Evolutionary conservation across 2,113 vertebrate species (phyloP), one percentile per base, ranked within the genome.

Genomic region (Leucopsar rothschildi): DNA sequence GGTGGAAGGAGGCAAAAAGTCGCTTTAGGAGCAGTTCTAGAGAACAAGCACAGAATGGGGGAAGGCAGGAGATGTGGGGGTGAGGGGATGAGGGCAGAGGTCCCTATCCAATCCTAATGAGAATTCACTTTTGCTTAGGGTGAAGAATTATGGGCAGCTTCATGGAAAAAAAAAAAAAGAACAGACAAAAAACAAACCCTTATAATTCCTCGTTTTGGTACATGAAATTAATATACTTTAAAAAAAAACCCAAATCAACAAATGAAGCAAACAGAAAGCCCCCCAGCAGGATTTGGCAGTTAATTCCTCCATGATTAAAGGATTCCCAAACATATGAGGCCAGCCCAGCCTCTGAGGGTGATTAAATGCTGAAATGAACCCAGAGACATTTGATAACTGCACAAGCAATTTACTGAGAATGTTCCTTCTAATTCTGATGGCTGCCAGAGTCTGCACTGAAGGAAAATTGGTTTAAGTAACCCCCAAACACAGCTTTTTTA

Each of bases 221-320:
- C 45, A 75, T 77, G 44, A 83, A 93, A 87, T 76, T 4, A 86
- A 84, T 92, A 75, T 39, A 75, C 50, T 92, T 75, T 6, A 49
- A 45, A 87, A 55, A 45, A 52, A 88, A 49, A 77, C 15, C 24
- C 14, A 68, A 75, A 39, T 4, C 11, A 37, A 37, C 13, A 15
- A 71, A 44, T 35, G 31, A 52, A 8, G 15, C 21, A 50, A 33
- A 57, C 44, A 83, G 15, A 60, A 64, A 45, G 15, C 13, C 3
- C 3, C 3, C 8, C 31, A 79, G 49, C 35, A 71, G 73, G 65
- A 92, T 86, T 77, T 95, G 78, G 53, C 88, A 82, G 63, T 69
- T 90, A 93, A 95, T 85, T 89, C 89, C 70, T 88, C 60, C 3
- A 4, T 92, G 87, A 96, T 96, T 96, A 96, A 95, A 89, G 63